Evolutionary conservation across 1,140 invertebrate genomes (phyloP), one percentile per base, ranked within the genome.

Genomic region (Drosophila guanche): DNA sequence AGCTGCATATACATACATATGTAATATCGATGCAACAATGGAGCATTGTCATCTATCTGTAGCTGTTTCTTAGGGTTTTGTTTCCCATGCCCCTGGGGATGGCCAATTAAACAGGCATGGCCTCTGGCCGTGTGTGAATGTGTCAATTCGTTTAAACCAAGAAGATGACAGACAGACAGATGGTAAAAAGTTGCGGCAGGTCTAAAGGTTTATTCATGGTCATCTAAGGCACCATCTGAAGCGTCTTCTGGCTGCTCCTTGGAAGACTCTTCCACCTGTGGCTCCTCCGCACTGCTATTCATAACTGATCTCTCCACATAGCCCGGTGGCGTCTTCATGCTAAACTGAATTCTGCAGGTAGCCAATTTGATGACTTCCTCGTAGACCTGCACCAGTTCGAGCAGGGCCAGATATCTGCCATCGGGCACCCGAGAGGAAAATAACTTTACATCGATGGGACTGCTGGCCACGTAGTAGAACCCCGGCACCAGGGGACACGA

Each of bases 331-430:
- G 14, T 46, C 8, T 50, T 60, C 14, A 76, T 58, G 20, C n/a
- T 53, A 10, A 83, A 47, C 50, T 76, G 83, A 2, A 88, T 52
- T 45, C 74, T 69, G 40, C 70, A 61, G 27, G 80, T 66, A 4
- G 65, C 5, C 22, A 88, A 20, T 50, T 78, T 79, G 5, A 58
- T 76, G 3, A 88, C 78, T 23, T 88, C 83, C 52, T 89, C 79
- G 29, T 88, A 88, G 1, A 88, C 84, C 40, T 88, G 83, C 12
- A 88, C 72, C 5, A 88, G 57, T 46, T 88, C 84, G 0, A 88
- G 14, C 4, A 79, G 63, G 0, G 56, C 57, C n/a, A 79, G 46
- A 7, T 89, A 88, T n/a, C 83, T 41, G 12, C 83, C 83, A 48
- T 89, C 71, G 0, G 59, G 58, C 7, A 88, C 50, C 0, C 45